These are phyloP conservation scores for Patagioenas fasciata DNA, from an alignment of 2,113 vertebrate genomes.

Conservation along the genomic window DNA sequence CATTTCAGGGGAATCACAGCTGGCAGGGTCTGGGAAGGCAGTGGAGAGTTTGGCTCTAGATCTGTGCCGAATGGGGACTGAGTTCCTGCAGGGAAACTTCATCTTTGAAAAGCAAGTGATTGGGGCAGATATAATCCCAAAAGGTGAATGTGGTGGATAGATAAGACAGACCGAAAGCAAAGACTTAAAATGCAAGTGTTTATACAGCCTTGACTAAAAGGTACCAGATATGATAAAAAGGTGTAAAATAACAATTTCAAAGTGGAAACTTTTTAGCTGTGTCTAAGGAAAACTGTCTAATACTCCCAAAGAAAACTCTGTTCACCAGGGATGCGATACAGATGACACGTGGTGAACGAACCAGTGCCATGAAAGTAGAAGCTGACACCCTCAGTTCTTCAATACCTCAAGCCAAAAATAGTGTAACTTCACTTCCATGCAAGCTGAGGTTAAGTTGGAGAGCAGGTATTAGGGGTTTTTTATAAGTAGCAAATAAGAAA, in stretches of 20 bases:
- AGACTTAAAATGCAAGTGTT: neutral
- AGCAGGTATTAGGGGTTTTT: neutral
- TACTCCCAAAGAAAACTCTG: accelerated
- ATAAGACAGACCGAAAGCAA: neutral
- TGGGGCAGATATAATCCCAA: neutral
- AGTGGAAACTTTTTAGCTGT: neutral
- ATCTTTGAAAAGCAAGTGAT: neutral
- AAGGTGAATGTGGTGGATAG: neutral
- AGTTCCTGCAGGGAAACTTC: neutral
- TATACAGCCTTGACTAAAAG: neutral
- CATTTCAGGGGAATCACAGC: neutral
- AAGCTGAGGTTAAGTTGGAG: neutral
- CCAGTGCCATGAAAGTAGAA: neutral
- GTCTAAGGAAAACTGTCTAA: neutral
- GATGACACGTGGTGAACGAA: neutral
- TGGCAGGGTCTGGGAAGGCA: neutral
- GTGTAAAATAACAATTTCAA: neutral
- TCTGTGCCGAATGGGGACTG: neutral
- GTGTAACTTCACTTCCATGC: neutral
- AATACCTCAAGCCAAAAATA: neutral
- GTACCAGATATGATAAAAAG: neutral
- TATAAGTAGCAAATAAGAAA: neutral
- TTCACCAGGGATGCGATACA: neutral
- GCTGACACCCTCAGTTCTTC: neutral
- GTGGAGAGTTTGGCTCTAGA: neutral